Conservation (phyloP, 2,113 vertebrate genomes). For the Chamaetylas fuelleborni region DNA sequence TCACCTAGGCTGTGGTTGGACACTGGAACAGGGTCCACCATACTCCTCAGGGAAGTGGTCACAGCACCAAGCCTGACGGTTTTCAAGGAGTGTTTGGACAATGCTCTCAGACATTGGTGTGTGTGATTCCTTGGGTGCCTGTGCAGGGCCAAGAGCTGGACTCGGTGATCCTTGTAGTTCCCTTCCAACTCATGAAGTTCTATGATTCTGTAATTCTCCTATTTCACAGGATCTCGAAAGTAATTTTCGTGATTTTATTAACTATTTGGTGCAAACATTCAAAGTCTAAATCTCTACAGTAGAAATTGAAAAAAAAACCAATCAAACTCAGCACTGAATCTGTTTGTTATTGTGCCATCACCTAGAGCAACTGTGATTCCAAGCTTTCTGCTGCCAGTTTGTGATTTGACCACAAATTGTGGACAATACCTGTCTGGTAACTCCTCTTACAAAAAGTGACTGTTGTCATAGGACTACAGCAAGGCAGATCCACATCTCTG, state of each 20-base stretch:
- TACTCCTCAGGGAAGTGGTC: neutral
- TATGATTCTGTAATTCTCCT: neutral
- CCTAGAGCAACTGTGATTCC: neutral
- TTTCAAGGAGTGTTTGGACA: neutral
- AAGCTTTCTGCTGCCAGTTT: neutral
- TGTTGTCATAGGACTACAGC: neutral
- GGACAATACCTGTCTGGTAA: neutral
- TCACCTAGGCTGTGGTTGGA: neutral
- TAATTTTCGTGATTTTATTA: neutral
- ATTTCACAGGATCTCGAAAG: neutral
- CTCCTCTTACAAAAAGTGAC: neutral
- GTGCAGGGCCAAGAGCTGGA: neutral
- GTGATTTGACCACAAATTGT: neutral
- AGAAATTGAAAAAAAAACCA: neutral
- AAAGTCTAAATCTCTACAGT: neutral
- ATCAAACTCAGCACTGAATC: neutral
- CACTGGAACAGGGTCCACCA: neutral
- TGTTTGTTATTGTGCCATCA: neutral
- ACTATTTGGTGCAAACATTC: neutral
- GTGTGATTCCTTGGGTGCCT: neutral
- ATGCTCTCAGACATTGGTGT: neutral
- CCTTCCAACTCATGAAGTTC: neutral
- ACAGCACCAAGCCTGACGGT: neutral
- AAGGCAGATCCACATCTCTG: neutral
- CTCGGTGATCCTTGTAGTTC: rapidly evolving